Percentiles rank a stretch among this genome's conserved stretches.
Evolutionary conservation across 64 coral and sea anemone genomes (phyloP).

Genomic region (Stichodactyla mertensii): DNA sequence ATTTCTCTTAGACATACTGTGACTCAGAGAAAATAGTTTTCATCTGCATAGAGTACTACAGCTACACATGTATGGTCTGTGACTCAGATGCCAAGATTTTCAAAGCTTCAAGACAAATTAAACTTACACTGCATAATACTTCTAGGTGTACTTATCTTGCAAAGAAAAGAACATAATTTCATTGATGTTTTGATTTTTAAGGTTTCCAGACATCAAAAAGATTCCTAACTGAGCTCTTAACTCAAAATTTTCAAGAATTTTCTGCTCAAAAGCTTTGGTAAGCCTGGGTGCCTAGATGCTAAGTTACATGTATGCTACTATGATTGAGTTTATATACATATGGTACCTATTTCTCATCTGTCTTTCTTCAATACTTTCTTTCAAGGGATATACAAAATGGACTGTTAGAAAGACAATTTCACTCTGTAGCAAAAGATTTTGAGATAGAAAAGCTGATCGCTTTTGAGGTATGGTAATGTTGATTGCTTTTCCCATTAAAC

Average conservation of each 20-base stretch:
- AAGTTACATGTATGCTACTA: too few species aligned
- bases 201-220: constrained; percentile 53
- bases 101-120: neutral
- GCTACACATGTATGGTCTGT: too few species aligned
- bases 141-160: neutral
- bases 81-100: too few species aligned
- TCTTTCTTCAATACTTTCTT: neutral
- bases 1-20: too few species aligned
- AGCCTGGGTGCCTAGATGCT: neutral
- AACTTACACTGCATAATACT: neutral
- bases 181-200: constrained; percentile 6
- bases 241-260: constrained; percentile 33
- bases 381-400: constrained; percentile 79
- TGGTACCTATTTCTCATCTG: neutral
- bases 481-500: neutral
- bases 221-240: constrained; percentile 52
- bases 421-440: constrained; percentile 31
- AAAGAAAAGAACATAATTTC: too few species aligned
- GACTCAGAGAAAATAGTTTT: too few species aligned
- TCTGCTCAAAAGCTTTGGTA: constrained; percentile 79
- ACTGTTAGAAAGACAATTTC: constrained; percentile 56
- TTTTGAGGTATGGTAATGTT: neutral
- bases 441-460: neutral
- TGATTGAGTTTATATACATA: too few species aligned
- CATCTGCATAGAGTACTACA: too few species aligned